These are phyloP conservation scores for Podotricha telesiphe DNA, from an alignment of 2,888 invertebrate species.

Conservation along the genomic window DNA sequence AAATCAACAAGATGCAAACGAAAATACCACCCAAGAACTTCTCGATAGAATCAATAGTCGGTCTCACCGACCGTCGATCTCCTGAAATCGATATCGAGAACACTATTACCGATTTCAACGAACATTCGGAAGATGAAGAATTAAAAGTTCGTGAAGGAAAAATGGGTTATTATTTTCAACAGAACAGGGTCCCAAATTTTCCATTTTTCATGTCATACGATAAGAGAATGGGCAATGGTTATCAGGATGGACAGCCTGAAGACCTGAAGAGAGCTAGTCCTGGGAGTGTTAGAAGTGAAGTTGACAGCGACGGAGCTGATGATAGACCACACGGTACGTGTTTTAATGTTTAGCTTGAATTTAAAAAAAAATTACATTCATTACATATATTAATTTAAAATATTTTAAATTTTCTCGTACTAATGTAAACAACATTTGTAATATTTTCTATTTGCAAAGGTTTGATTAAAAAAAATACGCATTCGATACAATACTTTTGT, in stretches of 20 bases:
- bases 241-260: constrained; percentile 58
- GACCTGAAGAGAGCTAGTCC: constrained; percentile 75
- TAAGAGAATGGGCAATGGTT: constrained; percentile 63
- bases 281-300: constrained; percentile 74
- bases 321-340: constrained; percentile 74
- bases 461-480: background rate
- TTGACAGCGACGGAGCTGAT: constrained; percentile 76
- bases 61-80: constrained; percentile 67
- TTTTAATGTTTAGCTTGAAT: background rate
- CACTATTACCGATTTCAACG: constrained; percentile 66
- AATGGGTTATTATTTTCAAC: constrained; percentile 76
- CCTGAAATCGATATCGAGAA: constrained; percentile 79
- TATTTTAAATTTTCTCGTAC: too few species aligned
- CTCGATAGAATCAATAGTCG: constrained; percentile 86
- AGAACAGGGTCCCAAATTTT: constrained; percentile 74
- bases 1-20: constrained; percentile 72
- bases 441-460: too few species aligned
- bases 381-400: too few species aligned
- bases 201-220: constrained; percentile 80
- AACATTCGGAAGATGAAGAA: constrained; percentile 72
- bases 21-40: constrained; percentile 84
- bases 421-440: too few species aligned
- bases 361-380: too few species aligned
- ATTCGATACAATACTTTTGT: background rate
- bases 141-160: constrained; percentile 69